Evolutionary conservation across 2,888 invertebrate genomes (phyloP).

Genomic region (Deilephila porcellus): DNA sequence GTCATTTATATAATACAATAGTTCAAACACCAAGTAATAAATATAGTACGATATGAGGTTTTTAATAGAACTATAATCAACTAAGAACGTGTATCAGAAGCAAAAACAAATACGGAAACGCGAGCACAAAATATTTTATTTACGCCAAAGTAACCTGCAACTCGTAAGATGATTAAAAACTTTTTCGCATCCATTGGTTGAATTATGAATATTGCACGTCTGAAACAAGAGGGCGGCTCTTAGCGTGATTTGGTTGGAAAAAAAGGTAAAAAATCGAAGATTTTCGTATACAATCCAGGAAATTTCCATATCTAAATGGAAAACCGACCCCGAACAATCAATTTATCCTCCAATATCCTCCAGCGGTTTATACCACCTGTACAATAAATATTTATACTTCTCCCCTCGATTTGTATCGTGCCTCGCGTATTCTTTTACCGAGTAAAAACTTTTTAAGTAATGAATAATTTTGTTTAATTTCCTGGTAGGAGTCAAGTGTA

Average conservation of each 20-base stretch:
- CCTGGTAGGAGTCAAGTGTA: not conserved
- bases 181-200: conserved; percentile 28
- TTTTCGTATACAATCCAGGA: conserved; percentile 83
- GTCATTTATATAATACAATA: no score
- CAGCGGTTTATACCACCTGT: conserved; percentile 84
- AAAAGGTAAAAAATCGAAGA: conserved; percentile 76
- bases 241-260: conserved; percentile 76
- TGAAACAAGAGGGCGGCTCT: conserved; percentile 55
- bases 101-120: not conserved
- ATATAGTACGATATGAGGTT: no score
- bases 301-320: conserved; percentile 86
- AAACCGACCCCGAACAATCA: conserved; percentile 85
- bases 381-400: conserved; percentile 83
- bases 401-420: conserved; percentile 75
- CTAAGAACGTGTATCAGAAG: no score
- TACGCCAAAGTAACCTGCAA: not conserved
- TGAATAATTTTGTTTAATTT: conserved; percentile 27
- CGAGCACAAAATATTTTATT: conserved; percentile 1
- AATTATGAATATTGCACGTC: conserved; percentile 52
- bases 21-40: no score
- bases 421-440: conserved; percentile 55
- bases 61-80: no score
- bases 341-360: conserved; percentile 84
- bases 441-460: conserved; percentile 50
- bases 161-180: conserved; percentile 17